Percentiles rank a stretch among this genome's conserved stretches.
Conservation (phyloP, 1,140 invertebrate genomes). For the Drosophila rufa region DNA sequence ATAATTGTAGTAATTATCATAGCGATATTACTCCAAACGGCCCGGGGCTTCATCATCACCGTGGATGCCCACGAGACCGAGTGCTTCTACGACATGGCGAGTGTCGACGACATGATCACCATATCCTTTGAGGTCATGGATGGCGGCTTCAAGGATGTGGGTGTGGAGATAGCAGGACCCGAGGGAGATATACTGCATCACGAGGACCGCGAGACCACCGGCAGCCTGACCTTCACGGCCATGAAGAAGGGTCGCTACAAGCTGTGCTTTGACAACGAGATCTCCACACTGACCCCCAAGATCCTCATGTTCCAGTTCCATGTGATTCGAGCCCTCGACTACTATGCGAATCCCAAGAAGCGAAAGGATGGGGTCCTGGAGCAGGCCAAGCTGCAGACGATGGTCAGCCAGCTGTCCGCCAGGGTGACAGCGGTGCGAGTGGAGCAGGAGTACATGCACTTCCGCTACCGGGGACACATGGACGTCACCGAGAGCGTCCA, state of each 20-base stretch:
- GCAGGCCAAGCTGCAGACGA: conserved; percentile 38
- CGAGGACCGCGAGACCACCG: conserved; percentile 33
- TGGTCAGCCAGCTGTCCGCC: conserved; percentile 46
- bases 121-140: conserved; percentile 73
- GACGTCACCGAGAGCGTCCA: conserved; percentile 48
- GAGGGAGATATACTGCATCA: conserved; percentile 17
- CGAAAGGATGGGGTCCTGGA: conserved; percentile 55
- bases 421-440: conserved; percentile 38
- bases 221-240: conserved; percentile 60
- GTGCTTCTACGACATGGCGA: conserved; percentile 58
- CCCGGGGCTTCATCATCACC: conserved; percentile 48
- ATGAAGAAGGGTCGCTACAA: conserved; percentile 27
- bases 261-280: conserved; percentile 64
- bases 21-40: not conserved
- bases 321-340: conserved; percentile 19
- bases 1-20: conserved; percentile 1
- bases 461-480: conserved; percentile 51
- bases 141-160: conserved; percentile 69
- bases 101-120: conserved; percentile 43
- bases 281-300: conserved; percentile 66
- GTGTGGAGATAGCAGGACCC: conserved; percentile 39
- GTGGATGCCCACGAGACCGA: conserved; percentile 62
- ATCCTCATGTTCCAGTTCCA: conserved; percentile 70
- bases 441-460: conserved; percentile 72
- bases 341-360: conserved; percentile 31